These are phyloP conservation scores for Drosophila limbata DNA, from an alignment of 2,888 invertebrate genomes.

Conservation along the genomic window DNA sequence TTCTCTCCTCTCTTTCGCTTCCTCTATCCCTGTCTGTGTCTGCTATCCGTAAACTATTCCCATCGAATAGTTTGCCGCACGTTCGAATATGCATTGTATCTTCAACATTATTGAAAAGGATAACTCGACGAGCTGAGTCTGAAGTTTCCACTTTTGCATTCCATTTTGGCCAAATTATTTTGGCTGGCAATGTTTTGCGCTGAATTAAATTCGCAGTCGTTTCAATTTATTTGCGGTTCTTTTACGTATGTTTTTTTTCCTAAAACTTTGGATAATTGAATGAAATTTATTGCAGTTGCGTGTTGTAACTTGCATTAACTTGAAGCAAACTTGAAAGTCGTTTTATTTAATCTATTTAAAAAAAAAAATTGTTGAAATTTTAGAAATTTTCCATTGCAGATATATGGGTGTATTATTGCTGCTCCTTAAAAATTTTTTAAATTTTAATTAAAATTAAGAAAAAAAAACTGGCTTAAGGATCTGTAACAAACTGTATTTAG, in stretches of 20 bases:
- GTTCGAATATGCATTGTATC: constrained; percentile 44
- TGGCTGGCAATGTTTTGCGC: constrained; percentile 52
- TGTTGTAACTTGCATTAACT: constrained; percentile 22
- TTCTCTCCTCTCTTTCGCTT: constrained; percentile 9
- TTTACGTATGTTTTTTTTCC: constrained; percentile 10
- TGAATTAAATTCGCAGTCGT: constrained; percentile 38
- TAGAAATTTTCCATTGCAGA: no score
- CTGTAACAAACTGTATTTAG: no score
- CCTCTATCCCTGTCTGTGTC: neutral
- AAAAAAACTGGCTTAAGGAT: no score
- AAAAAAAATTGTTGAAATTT: neutral
- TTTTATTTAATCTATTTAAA: constrained; percentile 8
- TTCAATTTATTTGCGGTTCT: constrained; percentile 56
- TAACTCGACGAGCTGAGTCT: constrained; percentile 15
- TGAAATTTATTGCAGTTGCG: constrained; percentile 36
- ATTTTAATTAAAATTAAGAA: no score
- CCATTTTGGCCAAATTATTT: constrained; percentile 60
- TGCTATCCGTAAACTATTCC: constrained; percentile 45
- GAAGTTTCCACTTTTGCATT: constrained; percentile 54
- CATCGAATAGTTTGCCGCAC: constrained; percentile 40
- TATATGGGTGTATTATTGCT: no score
- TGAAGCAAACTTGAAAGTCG: constrained; percentile 14
- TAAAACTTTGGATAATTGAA: constrained; percentile 22
- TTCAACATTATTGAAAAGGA: constrained; percentile 74
- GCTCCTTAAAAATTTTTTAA: no score